Percentiles rank a stretch among this genome's conserved stretches.
Conservation (phyloP, 2,797 vertebrate genomes). For the Coregonus ussuriensis region DNA sequence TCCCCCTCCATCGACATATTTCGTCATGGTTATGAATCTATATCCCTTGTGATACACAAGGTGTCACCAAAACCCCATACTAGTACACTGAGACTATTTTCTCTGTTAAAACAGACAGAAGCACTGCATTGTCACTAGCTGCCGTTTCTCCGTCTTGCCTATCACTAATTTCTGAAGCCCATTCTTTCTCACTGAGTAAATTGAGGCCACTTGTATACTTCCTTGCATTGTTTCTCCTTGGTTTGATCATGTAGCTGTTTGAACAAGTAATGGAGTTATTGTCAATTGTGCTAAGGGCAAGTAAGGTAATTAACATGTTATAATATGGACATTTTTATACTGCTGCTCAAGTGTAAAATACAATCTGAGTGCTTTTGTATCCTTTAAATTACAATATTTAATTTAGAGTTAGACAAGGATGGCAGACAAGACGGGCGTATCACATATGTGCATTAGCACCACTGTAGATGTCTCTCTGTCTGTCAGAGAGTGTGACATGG, state of each 20-base stretch:
- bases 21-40: no score
- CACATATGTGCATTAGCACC: background rate
- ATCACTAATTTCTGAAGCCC: background rate
- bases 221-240: background rate
- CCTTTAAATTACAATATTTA: background rate
- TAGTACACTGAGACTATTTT: no score
- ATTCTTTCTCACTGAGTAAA: background rate
- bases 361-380: background rate
- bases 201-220: background rate
- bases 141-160: no score
- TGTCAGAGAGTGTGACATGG: background rate
- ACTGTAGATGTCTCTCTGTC: background rate
- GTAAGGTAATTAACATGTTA: background rate
- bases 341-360: background rate
- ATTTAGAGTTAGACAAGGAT: background rate
- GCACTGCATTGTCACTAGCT: no score
- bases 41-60: no score
- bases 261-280: background rate
- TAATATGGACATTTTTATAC: background rate
- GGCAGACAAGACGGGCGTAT: background rate
- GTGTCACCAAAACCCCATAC: no score
- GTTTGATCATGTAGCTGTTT: background rate
- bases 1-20: conserved; percentile 26
- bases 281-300: no score
- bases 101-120: no score